Evolutionary conservation across 2,888 invertebrate species (phyloP).

Genomic region (Brachypalpus laphriformis): DNA sequence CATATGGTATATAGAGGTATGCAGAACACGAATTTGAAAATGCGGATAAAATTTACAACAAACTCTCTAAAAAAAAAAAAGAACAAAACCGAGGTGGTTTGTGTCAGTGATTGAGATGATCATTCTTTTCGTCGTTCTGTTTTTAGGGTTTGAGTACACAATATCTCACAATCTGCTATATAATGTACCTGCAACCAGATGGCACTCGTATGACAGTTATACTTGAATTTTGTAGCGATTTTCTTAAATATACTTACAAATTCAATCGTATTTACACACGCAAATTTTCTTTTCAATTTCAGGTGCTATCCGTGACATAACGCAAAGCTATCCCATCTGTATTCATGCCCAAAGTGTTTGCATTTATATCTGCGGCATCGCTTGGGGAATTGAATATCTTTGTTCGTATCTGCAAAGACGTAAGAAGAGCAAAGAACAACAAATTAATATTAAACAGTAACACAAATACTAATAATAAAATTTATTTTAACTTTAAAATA

Average conservation of each 20-base stretch:
- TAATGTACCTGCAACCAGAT: background rate
- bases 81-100: no score
- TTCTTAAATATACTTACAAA: no score
- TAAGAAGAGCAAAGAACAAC: conserved; percentile 70
- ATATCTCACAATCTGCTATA: background rate
- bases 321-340: conserved; percentile 87
- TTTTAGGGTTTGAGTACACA: background rate
- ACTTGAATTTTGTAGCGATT: background rate
- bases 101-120: background rate
- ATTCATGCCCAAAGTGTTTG: conserved; percentile 89
- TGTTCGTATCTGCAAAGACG: conserved; percentile 77
- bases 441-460: conserved; percentile 66
- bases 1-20: no score
- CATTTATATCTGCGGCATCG: conserved; percentile 87
- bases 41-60: no score
- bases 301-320: conserved; percentile 89
- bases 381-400: conserved; percentile 87
- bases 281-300: conserved; percentile 76
- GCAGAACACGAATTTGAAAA: no score
- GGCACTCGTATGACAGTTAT: background rate
- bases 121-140: background rate
- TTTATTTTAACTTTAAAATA: background rate
- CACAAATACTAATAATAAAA: conserved; percentile 37
- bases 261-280: background rate
- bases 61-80: no score